Conservation (phyloP, 2,888 invertebrate genomes). For the Noctuana brunneofusca region DNA sequence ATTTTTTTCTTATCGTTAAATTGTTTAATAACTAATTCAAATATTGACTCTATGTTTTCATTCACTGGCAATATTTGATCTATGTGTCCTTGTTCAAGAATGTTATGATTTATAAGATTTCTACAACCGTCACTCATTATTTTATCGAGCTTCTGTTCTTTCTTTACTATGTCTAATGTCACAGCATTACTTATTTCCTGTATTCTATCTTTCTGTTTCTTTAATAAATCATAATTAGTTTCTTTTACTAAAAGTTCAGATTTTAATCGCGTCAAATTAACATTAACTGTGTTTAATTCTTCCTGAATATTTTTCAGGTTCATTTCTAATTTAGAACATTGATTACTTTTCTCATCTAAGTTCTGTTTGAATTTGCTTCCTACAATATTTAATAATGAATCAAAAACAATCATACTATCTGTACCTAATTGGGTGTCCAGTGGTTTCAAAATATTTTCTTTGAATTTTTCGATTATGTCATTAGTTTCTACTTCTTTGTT, state of each 20-base stretch:
- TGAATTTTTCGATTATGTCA: slow-evolving; percentile 49
- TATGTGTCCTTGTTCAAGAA: slow-evolving; percentile 48
- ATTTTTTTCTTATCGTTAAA: slow-evolving; percentile 38
- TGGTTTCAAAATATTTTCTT: slow-evolving; percentile 54
- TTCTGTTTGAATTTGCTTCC: slow-evolving; percentile 50
- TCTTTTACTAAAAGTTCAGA: slow-evolving; percentile 57
- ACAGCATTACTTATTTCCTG: slow-evolving; percentile 67
- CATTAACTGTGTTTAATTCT: slow-evolving; percentile 52
- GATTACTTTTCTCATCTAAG: slow-evolving; percentile 46
- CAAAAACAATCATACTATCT: slow-evolving; percentile 51
- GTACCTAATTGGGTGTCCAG: slow-evolving; percentile 60
- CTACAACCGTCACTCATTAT: slow-evolving; percentile 51
- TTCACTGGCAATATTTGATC: slow-evolving; percentile 47
- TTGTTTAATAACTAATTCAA: slow-evolving; percentile 51
- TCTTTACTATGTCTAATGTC: slow-evolving; percentile 63
- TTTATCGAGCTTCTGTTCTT: slow-evolving; percentile 56
- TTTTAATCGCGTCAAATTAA: slow-evolving; percentile 54
- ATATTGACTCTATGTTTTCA: slow-evolving; percentile 51
- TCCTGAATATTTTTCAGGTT: slow-evolving; percentile 48
- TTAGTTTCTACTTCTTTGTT: slow-evolving; percentile 39
- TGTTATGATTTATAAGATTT: slow-evolving; percentile 51
- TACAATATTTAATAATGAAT: slow-evolving; percentile 50
- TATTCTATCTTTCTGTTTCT: slow-evolving; percentile 60
- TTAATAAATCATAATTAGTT: slow-evolving; percentile 59
- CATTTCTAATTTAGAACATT: slow-evolving; percentile 50